Percentiles rank a stretch among this genome's conserved stretches.
phyloP scores from a whole-genome alignment of 2,113 vertebrate genomes.

The Morone chrysops region DNA sequence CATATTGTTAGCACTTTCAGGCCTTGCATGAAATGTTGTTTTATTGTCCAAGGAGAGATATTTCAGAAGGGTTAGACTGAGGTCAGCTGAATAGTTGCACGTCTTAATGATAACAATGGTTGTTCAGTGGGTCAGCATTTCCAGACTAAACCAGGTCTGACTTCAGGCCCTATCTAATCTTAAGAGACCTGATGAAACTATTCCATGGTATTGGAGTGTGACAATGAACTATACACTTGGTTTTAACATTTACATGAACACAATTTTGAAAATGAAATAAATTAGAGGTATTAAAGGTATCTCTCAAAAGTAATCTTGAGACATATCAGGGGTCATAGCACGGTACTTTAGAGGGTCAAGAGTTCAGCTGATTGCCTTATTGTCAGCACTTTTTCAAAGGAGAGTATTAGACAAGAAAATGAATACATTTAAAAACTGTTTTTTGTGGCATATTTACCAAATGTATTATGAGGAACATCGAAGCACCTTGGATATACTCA shows the following conservation, averaged over 20 bases:
- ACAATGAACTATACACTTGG: conserved; percentile 17
- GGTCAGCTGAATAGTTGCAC: conserved; percentile 75
- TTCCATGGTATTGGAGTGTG: background rate
- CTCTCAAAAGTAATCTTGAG: background rate
- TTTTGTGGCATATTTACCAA: background rate
- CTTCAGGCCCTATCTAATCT: conserved; percentile 59
- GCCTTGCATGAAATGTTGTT: conserved; percentile 18
- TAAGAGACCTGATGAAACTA: conserved; percentile 45
- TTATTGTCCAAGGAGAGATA: conserved; percentile 47
- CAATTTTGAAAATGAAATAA: background rate
- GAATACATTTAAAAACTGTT: background rate
- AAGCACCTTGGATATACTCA: background rate
- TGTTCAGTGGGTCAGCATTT: conserved; percentile 56
- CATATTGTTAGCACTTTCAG: conserved; percentile 7
- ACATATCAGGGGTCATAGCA: background rate
- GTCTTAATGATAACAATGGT: conserved; percentile 67
- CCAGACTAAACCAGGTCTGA: conserved; percentile 44
- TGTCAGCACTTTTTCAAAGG: background rate
- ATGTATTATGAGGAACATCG: background rate
- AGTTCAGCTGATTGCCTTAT: conserved; percentile 24
- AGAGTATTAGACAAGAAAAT: background rate
- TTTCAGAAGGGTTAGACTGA: conserved; percentile 73
- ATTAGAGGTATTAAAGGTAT: no score
- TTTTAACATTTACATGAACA: conserved; percentile 36
- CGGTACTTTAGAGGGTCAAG: conserved; percentile 22